Conservation (phyloP, 2,888 invertebrate genomes). For the Phortica okadai region DNA sequence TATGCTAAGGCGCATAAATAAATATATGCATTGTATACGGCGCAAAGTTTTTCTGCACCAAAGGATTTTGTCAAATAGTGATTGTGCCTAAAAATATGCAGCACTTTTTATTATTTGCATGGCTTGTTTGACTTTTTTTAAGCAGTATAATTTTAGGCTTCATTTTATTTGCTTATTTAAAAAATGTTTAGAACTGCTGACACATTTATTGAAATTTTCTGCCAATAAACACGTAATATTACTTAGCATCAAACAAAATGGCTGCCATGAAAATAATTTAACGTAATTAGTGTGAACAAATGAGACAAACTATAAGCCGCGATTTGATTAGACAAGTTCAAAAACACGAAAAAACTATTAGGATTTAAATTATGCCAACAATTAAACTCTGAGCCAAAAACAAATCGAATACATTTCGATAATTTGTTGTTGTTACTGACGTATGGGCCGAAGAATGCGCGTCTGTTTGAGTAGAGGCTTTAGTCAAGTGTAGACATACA, state of each 20-base stretch:
- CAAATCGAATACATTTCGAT: no score
- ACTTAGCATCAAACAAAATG: conserved; percentile 3
- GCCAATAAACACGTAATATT: conserved; percentile 15
- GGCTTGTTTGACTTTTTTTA: background rate
- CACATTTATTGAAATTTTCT: background rate
- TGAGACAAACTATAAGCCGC: conserved; percentile 13
- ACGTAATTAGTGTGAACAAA: conserved; percentile 8
- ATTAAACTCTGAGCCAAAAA: conserved; percentile 58
- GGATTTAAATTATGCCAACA: conserved; percentile 63
- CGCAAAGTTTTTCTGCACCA: background rate
- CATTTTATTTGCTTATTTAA: background rate
- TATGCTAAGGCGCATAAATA: conserved; percentile 16
- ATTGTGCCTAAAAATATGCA: conserved; percentile 25
- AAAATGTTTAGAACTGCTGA: background rate
- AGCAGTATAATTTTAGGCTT: background rate
- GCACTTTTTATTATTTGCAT: background rate
- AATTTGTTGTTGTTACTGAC: no score
- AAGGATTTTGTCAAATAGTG: background rate
- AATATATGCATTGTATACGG: conserved; percentile 15
- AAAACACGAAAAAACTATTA: conserved; percentile 62
- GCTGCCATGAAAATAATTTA: background rate
- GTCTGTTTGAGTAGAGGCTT: background rate
- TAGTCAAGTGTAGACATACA: background rate
- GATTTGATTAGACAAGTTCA: background rate
- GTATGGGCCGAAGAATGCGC: no score